These are phyloP conservation scores for Brachionus calyciflorus DNA, from an alignment of 1,140 invertebrate species.

Conservation along the genomic window DNA sequence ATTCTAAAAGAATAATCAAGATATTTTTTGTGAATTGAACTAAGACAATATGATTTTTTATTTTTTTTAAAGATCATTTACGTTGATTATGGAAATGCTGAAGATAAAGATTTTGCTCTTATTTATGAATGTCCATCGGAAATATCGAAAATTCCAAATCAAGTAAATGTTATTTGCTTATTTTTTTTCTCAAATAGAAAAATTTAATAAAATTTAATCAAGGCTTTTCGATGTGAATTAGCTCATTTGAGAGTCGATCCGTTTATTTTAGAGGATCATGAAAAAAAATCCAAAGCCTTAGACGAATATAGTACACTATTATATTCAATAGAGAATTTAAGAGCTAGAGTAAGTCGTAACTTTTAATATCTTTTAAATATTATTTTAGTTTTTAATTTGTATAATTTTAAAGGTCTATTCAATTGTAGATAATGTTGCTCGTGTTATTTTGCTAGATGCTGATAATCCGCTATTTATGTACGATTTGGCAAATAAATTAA, in stretches of 20 bases:
- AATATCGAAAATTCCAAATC: constrained; percentile 9
- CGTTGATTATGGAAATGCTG: constrained; percentile 30
- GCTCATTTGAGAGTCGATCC: background rate
- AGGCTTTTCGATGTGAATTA: constrained; percentile 32
- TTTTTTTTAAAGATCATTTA: constrained; percentile 19
- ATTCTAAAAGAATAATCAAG: too few species aligned
- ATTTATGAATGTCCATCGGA: constrained; percentile 1
- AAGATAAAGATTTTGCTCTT: constrained; percentile 17
- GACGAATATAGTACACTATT: constrained; percentile 5
- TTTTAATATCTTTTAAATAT: background rate
- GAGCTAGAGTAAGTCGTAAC: background rate
- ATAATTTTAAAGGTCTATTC: too few species aligned
- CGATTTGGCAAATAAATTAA: background rate
- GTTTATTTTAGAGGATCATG: background rate
- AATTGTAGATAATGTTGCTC: constrained; percentile 36
- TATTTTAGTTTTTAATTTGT: background rate
- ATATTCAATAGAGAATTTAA: background rate
- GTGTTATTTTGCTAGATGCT: background rate
- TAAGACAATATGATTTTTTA: background rate
- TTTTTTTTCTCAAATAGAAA: background rate
- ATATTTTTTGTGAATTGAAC: too few species aligned
- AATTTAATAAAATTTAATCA: background rate
- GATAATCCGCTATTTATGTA: constrained; percentile 10
- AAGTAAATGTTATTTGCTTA: background rate
- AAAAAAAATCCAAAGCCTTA: background rate